Base-by-base conservation (phyloP, 2,888 invertebrate species). In the Archips xylosteana region DNA sequence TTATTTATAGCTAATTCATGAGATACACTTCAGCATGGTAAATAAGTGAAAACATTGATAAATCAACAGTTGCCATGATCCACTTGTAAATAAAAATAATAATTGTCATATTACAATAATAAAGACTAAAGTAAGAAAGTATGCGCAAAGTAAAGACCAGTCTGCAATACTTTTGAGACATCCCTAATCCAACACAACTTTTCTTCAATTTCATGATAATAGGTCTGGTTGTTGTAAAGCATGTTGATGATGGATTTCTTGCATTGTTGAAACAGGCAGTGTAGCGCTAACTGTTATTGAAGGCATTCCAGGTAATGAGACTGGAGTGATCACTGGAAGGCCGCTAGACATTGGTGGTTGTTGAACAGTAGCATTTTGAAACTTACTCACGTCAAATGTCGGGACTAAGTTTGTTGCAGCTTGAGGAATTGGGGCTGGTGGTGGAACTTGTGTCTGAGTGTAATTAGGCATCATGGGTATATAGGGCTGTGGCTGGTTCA, bases 271-370 rank as follows among this genome's bases (percentile, higher is more conserved):
- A 32, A 95, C 95, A 0, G 96, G 96, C 78, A 96, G 86, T 32
- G 96, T 96, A 23, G 97, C 96, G 80, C 96, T 97, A 13, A 97
- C 97, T 23, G 97, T 97, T 76, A 97, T 96, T 12, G 97, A 96
- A 32, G 97, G 97, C 97, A 97, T 96, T 49, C 97, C 97, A 2
- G 97, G 97, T 77, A 97, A 89, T 13, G 96, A 95, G 61, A 97
- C 96, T 0, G 97, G 96, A 0, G 96, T 97, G 45, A 96, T 95
- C 15, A 96, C 95, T 1, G 95, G 92, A 45, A 94, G 80, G 3
- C 92, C 92, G 12, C 85, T 83, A 12, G 89, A 83, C 42, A 89
- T 80, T 3, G 89, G 89, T 13, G 91, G 92, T 1, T 88, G 90
- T 77, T 89, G 90, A 62, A 91, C 86, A 2, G 89, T 86, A 1